Base-by-base conservation (phyloP, 2,888 invertebrate species). In the Drosophila putrida region DNA sequence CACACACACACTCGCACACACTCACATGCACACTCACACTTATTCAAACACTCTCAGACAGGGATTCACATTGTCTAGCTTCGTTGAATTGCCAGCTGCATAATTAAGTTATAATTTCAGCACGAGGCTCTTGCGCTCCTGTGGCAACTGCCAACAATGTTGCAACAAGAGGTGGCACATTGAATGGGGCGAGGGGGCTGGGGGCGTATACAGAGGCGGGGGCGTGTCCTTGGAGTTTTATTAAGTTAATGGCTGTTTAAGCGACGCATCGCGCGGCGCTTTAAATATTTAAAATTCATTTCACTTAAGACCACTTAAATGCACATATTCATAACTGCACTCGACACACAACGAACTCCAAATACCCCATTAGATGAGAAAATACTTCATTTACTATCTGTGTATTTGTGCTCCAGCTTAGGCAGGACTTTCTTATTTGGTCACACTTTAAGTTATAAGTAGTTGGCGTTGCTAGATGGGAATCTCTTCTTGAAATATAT, bases 231-330 rank as follows among this genome's bases (percentile, higher is more conserved):
- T 76, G 69, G 89, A 77, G 89, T 67, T 81, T 72, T 78, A 85
- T 89, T 78, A 83, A 79, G 59, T 75, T 78, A 83, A 89, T 89
- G 75, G 68, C 73, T 63, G 77, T 68, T 89, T 85, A 86, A 84
- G 81, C 73, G 88, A 68, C 76, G 71, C 72, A 72, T 62, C 61
- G 72, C 60, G 62, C 44, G 51, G 44, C 71, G 72, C 69, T 75
- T 89, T 87, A 78, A 89, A 83, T 85, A 79, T 88, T 88, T 80
- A 89, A 81, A 81, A 81, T 87, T 77, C 72, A 82, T 87, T 84
- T 82, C 76, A 80, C 69, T 75, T 62, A 55, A 53, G 41, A 61
- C 66, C 65, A 78, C 57, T 63, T 67, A 70, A 68, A 68, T 72
- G 68, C 57, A 68, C 55, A 66, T 55, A 60, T 43, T 59, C 47